Evolutionary conservation across 1,140 invertebrate species (phyloP), one percentile per base, ranked within the genome.

Genomic region (Vollenhovia emeryi): DNA sequence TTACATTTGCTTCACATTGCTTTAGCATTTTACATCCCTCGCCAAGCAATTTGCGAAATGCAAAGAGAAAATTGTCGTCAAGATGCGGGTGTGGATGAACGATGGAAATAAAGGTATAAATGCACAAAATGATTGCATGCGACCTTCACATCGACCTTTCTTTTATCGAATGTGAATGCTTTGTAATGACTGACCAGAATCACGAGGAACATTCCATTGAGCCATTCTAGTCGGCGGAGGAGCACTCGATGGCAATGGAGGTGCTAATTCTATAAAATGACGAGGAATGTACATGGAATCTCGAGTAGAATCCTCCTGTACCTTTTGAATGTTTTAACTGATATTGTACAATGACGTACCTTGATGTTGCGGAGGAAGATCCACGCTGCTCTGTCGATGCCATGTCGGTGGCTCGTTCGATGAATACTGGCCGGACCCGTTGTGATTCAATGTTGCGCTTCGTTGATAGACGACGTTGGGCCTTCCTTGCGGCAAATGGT

Each of bases 231-330:
- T 92, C 88, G 94, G 90, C 69, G 94, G 94, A 75, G 94, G 94
- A 76, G 94, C 93, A 88, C 90, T 94, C 75, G 92, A 92, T 89
- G 94, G 94, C 91, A 95, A 90, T 73, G 94, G 94, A 89, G 94
- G 94, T 86, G 93, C 94, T 93, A 94, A 91, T 93, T 95, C 94
- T 95, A 93, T 68, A 93, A 94, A 94, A 92, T 75, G 83, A 89
- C 79, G 59, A 88, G 74, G 57, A 85, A 60, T 43, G 48, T 74
- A 87, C 74, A 87, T 27, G 76, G 30, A 66, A 18, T 43, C 80
- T 86, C 9, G 48, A 80, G n/a, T 79, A 85, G 52, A 82, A 40
- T 80, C 21, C 45, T 80, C 43, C 74, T 36, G 59, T 75, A 73
- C 3, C n/a, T 40, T 40, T 5, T n/a, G 30, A 50, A 43, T 50